Evolutionary conservation across 1,140 invertebrate genomes (phyloP), one percentile per base, ranked within the genome.

Genomic region (Microplitis mediator): DNA sequence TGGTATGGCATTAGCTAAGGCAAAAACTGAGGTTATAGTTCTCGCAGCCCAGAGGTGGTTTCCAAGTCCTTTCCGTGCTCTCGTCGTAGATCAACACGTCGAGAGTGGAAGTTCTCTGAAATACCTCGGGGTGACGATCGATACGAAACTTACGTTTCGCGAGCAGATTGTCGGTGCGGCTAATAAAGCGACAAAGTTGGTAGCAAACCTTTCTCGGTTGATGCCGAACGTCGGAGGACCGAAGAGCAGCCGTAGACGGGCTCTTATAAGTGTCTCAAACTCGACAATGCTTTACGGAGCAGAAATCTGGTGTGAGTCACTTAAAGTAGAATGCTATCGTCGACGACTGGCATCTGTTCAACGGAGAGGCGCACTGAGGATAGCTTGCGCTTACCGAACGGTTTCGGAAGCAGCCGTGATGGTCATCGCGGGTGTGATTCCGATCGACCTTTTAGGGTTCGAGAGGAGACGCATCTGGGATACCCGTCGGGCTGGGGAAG

Each of bases 191-290:
- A 54, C 71, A 5, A 69, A 6, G 31, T 62, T 32, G 51, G 45
- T 63, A 14, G 35, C 74, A 11, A 36, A 50, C 2, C 75, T 82
- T 3, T 58, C 69, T 31, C 71, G 75, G 58, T 31, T 79, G 5
- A 79, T 80, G 74, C 74, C 77, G 2, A 82, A 79, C 51, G 69
- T 79, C 11, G 69, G 61, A n/a, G n/a, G n/a, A n/a, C n/a, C n/a
- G n/a, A 9, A n/a, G 16, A 36, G 66, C 0, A 62, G 62, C 32
- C 76, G 74, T 23, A 72, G 79, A 14, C 67, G 73, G 35, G 31
- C 16, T 23, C 63, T 82, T 9, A 74, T 73, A 63, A 56, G 69
- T 9, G 74, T 78, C 0, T 71, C 68, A 3, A 32, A 77, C 9
- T 78, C 79, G 8, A 58, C 75, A 6, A 31, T n/a, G 54, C 70